Conservation (phyloP, 2,113 vertebrate genomes). For the Malurus elegans region DNA sequence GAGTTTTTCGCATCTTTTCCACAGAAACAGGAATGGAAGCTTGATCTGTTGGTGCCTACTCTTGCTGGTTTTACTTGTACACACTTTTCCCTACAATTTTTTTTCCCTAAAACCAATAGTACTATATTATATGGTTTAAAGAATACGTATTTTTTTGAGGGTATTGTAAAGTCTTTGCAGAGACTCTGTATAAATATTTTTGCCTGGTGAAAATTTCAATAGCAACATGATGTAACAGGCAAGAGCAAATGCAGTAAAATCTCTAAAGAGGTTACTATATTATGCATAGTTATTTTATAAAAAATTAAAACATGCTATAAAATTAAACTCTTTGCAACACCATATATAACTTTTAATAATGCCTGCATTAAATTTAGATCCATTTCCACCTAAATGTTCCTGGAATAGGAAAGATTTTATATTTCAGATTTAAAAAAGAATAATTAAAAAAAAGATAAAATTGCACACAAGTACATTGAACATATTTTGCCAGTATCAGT, state of each 20-base stretch:
- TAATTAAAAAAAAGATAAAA: not conserved
- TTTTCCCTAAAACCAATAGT: not conserved
- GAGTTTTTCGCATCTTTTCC: not conserved
- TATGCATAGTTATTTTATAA: not conserved
- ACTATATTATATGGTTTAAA: not conserved
- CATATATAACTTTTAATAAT: not conserved
- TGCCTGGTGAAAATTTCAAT: not conserved
- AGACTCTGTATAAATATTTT: not conserved
- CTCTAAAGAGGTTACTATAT: not conserved
- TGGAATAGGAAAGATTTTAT: constrained; percentile 27
- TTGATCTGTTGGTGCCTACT: not conserved
- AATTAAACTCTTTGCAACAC: constrained; percentile 4
- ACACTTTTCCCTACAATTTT: not conserved
- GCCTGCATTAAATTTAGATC: constrained; percentile 38
- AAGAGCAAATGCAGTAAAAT: constrained; percentile 1
- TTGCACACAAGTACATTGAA: constrained; percentile 9
- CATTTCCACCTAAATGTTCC: not conserved
- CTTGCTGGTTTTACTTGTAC: not conserved
- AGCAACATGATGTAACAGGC: not conserved
- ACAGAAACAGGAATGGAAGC: not conserved
- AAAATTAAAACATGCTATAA: not conserved
- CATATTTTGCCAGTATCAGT: not conserved
- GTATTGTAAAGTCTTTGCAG: not conserved
- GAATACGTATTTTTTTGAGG: not conserved
- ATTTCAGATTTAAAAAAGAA: not conserved